Conservation (phyloP, 2,888 invertebrate species). For the Synanthedon vespiformis region DNA sequence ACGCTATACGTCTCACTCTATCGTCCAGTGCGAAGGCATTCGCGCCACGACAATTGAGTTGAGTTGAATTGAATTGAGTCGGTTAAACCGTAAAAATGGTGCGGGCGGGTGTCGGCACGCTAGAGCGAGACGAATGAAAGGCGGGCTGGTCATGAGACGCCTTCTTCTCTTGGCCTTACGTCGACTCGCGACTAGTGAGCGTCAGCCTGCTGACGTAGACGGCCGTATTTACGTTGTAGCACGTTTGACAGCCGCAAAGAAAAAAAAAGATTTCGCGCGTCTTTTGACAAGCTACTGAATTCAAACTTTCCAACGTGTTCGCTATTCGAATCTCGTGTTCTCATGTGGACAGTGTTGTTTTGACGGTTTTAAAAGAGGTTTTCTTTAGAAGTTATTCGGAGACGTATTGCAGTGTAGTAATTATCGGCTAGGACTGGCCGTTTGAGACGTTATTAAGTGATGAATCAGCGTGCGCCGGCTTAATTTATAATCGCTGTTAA, state of each 20-base stretch:
- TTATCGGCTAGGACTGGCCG: conserved; percentile 50
- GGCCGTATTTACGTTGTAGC: conserved; percentile 42
- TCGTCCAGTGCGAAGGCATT: conserved; percentile 65
- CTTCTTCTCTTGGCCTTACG: conserved; percentile 68
- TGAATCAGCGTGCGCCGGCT: conserved; percentile 67
- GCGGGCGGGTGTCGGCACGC: conserved; percentile 59
- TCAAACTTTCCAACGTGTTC: conserved; percentile 53
- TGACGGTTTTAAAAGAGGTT: conserved; percentile 12
- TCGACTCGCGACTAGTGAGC: conserved; percentile 65
- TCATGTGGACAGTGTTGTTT: conserved; percentile 6
- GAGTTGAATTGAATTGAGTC: conserved; percentile 71
- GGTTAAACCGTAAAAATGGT: conserved; percentile 68
- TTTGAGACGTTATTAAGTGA: conserved; percentile 64
- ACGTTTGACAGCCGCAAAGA: conserved; percentile 37
- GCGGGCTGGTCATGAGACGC: conserved; percentile 61
- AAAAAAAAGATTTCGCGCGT: conserved; percentile 61
- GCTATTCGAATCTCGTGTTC: conserved; percentile 33
- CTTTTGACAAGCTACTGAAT: conserved; percentile 39
- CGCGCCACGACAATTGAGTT: conserved; percentile 69
- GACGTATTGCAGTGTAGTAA: conserved; percentile 47
- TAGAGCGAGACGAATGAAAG: conserved; percentile 67
- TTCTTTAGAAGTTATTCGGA: conserved; percentile 23
- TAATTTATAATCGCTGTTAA: conserved; percentile 54
- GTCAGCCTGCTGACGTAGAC: conserved; percentile 63
- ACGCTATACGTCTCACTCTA: conserved; percentile 62